phyloP scores from a whole-genome alignment of 1,140 invertebrate species.

The Drosophila pseudoobscura region DNA sequence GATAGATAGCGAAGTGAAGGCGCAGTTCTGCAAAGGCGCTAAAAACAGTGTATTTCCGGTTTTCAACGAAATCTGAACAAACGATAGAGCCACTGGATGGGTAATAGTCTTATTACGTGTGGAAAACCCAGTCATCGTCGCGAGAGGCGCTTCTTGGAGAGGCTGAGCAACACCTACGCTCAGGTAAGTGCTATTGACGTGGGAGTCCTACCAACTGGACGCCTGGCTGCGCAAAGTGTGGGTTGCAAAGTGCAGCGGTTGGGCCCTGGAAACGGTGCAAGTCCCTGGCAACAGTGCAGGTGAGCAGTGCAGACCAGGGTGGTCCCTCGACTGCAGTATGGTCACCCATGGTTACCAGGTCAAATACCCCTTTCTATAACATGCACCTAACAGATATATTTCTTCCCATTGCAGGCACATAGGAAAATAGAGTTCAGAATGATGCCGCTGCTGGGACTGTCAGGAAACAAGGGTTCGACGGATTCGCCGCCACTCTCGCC shows the following conservation, averaged over 20 bases:
- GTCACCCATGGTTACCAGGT: too few relatives aligned
- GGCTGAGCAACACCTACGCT: slow-evolving; percentile 48
- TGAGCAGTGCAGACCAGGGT: too few relatives aligned
- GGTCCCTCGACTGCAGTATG: too few relatives aligned
- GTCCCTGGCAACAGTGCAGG: slow-evolving; percentile 10
- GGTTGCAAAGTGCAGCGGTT: slow-evolving; percentile 20
- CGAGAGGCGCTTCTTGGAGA: slow-evolving; percentile 45
- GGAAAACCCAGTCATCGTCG: slow-evolving; percentile 50
- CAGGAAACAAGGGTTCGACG: slow-evolving; percentile 8
- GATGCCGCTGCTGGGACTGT: slow-evolving; percentile 23
- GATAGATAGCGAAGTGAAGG: too few relatives aligned
- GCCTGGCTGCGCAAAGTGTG: not conserved
- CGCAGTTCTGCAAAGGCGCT: too few relatives aligned
- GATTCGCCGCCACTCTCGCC: slow-evolving; percentile 10
- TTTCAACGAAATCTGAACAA: too few relatives aligned
- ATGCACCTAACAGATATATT: not conserved
- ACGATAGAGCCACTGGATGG: slow-evolving; percentile 51
- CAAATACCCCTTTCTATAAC: not conserved
- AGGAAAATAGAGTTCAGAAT: slow-evolving; percentile 23
- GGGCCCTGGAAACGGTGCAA: slow-evolving; percentile 32
- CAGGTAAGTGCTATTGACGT: slow-evolving; percentile 46
- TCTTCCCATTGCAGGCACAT: slow-evolving; percentile 2
- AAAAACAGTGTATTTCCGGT: too few relatives aligned
- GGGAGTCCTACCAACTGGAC: not conserved
- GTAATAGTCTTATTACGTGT: slow-evolving; percentile 46